Evolutionary conservation across 2,113 vertebrate genomes (phyloP).

Genomic region (Scortum barcoo): DNA sequence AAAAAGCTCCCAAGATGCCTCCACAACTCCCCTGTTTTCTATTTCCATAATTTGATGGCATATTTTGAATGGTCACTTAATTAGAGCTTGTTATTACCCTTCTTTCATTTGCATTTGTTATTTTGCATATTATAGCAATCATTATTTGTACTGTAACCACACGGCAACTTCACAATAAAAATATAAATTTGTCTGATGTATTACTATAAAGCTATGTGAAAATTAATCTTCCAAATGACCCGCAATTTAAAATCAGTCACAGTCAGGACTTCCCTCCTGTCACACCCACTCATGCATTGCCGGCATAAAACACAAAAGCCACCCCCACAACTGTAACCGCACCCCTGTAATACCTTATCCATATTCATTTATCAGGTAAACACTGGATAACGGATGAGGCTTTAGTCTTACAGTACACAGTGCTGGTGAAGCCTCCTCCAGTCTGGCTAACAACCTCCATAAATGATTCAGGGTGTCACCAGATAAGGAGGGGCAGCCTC

Average conservation of each 20-base stretch:
- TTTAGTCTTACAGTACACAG: constrained; percentile 42
- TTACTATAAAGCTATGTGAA: not conserved
- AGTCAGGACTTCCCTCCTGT: constrained; percentile 17
- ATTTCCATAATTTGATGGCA: not conserved
- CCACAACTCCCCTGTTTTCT: not conserved
- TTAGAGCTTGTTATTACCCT: not conserved
- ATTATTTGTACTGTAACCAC: not conserved
- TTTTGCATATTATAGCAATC: not conserved
- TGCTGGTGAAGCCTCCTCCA: constrained; percentile 28
- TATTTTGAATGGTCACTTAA: not conserved
- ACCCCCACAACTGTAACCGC: constrained; percentile 4
- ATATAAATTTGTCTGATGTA: not conserved
- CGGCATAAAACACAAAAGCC: constrained; percentile 28
- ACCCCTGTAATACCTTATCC: constrained; percentile 50
- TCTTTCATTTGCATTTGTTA: not conserved
- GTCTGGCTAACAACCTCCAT: constrained; percentile 56
- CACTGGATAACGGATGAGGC: constrained; percentile 64
- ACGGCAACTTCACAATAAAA: not conserved
- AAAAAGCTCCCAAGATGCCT: not conserved
- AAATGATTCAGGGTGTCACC: constrained; percentile 77
- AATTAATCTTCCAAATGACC: constrained; percentile 14
- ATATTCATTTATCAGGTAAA: constrained; percentile 60
- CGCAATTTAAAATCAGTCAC: constrained; percentile 4
- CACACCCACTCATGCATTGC: not conserved
- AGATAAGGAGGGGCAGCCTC: constrained; percentile 54